Evolutionary conservation across 2,888 invertebrate genomes (phyloP).

Genomic region (Chrysomela aeneicollis): DNA sequence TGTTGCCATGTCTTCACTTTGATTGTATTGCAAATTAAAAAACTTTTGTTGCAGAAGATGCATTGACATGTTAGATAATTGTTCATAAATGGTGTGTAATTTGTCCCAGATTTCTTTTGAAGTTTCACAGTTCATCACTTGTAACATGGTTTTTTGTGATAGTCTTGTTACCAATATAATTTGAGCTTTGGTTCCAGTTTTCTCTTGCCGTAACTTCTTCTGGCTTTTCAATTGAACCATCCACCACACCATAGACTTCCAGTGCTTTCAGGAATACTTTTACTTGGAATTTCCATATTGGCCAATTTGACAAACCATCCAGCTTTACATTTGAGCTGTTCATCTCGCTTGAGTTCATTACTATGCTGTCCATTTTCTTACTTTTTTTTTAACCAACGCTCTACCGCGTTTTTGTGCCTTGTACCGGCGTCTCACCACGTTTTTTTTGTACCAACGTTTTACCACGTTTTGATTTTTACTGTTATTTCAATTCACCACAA

Average conservation of each 20-base stretch:
- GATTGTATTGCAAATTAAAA: conserved; percentile 46
- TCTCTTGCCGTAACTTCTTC: background rate
- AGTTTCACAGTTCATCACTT: conserved; percentile 44
- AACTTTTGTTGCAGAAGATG: conserved; percentile 53
- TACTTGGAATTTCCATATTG: background rate
- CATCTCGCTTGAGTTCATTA: background rate
- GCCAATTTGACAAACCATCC: background rate
- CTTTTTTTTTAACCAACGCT: background rate
- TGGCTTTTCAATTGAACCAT: background rate
- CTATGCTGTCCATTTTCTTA: background rate
- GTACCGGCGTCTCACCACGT: background rate
- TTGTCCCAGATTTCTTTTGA: conserved; percentile 50
- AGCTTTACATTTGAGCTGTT: background rate
- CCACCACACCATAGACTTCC: background rate
- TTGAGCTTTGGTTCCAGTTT: conserved; percentile 41
- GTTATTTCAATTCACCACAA: background rate
- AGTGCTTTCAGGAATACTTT: background rate
- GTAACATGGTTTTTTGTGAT: conserved; percentile 39
- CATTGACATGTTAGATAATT: conserved; percentile 50
- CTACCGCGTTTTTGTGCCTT: background rate
- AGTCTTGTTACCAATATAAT: conserved; percentile 44
- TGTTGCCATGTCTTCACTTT: conserved; percentile 41
- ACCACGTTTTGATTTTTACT: no score
- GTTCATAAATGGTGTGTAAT: conserved; percentile 48
- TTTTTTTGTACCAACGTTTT: background rate